Evolutionary conservation across 1,140 invertebrate species (phyloP).

Genomic region (Drosophila athabasca): DNA sequence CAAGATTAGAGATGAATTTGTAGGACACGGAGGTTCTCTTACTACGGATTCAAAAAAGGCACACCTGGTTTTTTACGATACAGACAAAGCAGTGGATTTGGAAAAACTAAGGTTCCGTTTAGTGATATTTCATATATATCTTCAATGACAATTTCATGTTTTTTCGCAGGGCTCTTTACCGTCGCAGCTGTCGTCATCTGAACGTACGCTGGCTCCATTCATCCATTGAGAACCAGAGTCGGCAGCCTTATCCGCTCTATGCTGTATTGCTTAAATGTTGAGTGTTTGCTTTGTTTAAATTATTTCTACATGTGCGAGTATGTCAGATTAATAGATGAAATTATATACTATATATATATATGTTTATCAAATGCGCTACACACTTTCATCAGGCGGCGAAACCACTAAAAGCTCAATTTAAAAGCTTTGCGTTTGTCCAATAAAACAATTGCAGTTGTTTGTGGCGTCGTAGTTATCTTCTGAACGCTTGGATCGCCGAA

Average conservation of each 20-base stretch:
- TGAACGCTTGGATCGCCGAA: constrained; percentile 21
- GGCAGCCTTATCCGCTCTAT: constrained; percentile 57
- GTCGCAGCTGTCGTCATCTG: constrained; percentile 57
- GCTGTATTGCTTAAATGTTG: constrained; percentile 44
- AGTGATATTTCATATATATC: neutral
- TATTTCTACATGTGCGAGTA: neutral
- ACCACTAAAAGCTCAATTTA: constrained; percentile 17
- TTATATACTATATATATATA: constrained; percentile 24
- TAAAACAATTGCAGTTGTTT: constrained; percentile 40
- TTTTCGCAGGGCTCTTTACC: constrained; percentile 52
- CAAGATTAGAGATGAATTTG: constrained; percentile 36
- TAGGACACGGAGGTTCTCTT: constrained; percentile 45
- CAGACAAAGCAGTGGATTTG: constrained; percentile 11
- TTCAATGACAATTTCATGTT: neutral
- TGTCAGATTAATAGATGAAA: constrained; percentile 15
- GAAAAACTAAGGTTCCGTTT: constrained; percentile 39
- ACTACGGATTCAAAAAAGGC: constrained; percentile 45
- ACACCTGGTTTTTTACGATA: constrained; percentile 45
- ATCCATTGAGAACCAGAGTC: constrained; percentile 37
- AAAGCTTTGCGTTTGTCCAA: constrained; percentile 33
- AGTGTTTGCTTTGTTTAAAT: neutral
- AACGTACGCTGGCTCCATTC: constrained; percentile 50
- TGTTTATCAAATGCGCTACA: constrained; percentile 25
- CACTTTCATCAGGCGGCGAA: neutral
- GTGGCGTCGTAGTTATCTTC: constrained; percentile 40